These are phyloP conservation scores for Campoplex capitator DNA, from an alignment of 2,888 invertebrate genomes.

Conservation along the genomic window DNA sequence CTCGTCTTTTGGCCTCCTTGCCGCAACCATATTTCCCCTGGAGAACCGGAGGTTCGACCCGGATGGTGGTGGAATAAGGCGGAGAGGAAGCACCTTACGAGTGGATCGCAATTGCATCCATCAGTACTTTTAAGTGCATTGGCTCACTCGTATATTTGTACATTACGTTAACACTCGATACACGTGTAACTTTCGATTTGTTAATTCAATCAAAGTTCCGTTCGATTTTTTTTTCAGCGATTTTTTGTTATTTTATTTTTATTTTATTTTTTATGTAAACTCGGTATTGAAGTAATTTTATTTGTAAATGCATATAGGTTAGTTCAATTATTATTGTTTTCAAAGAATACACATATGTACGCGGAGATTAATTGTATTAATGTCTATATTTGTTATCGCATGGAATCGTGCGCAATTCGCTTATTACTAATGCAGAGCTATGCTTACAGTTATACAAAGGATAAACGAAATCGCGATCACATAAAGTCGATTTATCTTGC, in stretches of 20 bases:
- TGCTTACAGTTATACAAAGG: not conserved
- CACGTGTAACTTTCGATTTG: not conserved
- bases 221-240: no score
- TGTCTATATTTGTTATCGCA: not conserved
- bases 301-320: not conserved
- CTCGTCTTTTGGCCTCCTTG: not conserved
- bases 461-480: constrained; percentile 11
- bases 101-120: constrained; percentile 14
- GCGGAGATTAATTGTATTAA: not conserved
- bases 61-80: constrained; percentile 31
- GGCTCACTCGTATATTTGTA: constrained; percentile 51
- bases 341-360: not conserved
- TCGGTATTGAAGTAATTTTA: not conserved
- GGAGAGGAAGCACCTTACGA: constrained; percentile 56
- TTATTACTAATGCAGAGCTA: not conserved
- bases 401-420: not conserved
- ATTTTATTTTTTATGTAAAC: not conserved
- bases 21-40: constrained; percentile 35
- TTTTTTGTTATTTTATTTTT: not conserved
- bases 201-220: no score
- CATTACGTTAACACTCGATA: constrained; percentile 38
- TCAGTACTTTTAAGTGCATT: constrained; percentile 5
- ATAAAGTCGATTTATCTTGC: constrained; percentile 19
- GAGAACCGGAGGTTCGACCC: constrained; percentile 39
- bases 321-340: not conserved